Conservation (phyloP, 2,888 invertebrate species). For the Cheilosia soror region DNA sequence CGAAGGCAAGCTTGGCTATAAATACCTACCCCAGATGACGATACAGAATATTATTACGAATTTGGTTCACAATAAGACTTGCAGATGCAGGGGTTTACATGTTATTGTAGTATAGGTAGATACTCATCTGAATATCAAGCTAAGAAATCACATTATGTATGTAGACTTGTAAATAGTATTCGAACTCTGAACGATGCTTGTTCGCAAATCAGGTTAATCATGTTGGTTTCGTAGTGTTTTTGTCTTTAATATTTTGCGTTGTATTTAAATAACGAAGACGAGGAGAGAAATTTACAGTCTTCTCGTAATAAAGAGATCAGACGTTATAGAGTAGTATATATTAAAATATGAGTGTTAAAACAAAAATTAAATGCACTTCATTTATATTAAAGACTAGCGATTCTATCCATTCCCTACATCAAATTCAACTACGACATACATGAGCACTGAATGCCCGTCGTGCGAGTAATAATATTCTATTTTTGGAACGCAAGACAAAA, state of each 20-base stretch:
- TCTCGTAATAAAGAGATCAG: background rate
- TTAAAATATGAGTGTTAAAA: background rate
- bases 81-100: background rate
- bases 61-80: background rate
- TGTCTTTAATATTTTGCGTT: background rate
- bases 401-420: no score
- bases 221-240: slow-evolving; percentile 32
- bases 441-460: no score
- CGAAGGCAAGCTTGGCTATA: background rate
- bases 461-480: no score
- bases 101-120: background rate
- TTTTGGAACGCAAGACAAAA: no score
- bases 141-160: slow-evolving; percentile 3
- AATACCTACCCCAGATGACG: slow-evolving; percentile 4
- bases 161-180: background rate
- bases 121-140: background rate
- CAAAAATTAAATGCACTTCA: background rate
- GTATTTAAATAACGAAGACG: slow-evolving; percentile 29
- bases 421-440: no score
- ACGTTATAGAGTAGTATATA: background rate
- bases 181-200: slow-evolving; percentile 6
- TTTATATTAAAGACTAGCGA: background rate
- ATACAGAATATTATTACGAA: slow-evolving; percentile 5
- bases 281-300: slow-evolving; percentile 31
- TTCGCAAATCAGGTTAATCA: slow-evolving; percentile 52